Evolutionary conservation across 2,888 invertebrate genomes (phyloP).

Genomic region (Neoitamus cyanurus): DNA sequence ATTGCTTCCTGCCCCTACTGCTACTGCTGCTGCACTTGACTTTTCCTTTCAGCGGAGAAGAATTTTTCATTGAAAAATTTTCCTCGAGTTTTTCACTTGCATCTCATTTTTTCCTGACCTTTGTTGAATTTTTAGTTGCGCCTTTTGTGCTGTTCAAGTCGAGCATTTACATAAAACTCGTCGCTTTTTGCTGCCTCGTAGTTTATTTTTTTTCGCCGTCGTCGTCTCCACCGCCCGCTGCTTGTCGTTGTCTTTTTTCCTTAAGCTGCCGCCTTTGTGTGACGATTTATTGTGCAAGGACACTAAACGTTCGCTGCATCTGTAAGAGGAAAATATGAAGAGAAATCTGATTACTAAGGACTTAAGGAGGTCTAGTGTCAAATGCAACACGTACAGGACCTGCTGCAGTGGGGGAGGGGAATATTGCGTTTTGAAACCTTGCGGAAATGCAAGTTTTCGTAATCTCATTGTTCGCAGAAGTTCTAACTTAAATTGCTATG

Average conservation of each 20-base stretch:
- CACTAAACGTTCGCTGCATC: slow-evolving; percentile 12
- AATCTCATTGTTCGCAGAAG: no score
- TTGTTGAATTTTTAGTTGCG: slow-evolving; percentile 25
- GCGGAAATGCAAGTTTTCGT: no score
- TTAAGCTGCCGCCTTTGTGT: slow-evolving; percentile 10
- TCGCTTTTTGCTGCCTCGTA: neutral
- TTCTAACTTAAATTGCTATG: no score
- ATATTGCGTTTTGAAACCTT: neutral
- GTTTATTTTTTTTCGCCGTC: neutral
- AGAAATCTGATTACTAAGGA: slow-evolving; percentile 13
- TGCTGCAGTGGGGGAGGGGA: no score
- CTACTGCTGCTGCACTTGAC: slow-evolving; percentile 32
- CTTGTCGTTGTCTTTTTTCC: neutral
- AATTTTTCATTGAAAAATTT: slow-evolving; percentile 29
- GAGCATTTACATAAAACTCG: slow-evolving; percentile 33
- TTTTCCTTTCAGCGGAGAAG: slow-evolving; percentile 31
- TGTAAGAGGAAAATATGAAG: slow-evolving; percentile 1
- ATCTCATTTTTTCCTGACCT: slow-evolving; percentile 33
- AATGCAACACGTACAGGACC: neutral
- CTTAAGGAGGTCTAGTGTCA: neutral
- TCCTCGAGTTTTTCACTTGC: slow-evolving; percentile 31
- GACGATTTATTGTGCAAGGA: slow-evolving; percentile 10
- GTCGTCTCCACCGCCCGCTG: neutral
- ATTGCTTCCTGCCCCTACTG: slow-evolving; percentile 24
- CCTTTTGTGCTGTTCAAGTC: slow-evolving; percentile 12